Conservation (phyloP, 1,140 invertebrate species). For the Lethrus apterus region DNA sequence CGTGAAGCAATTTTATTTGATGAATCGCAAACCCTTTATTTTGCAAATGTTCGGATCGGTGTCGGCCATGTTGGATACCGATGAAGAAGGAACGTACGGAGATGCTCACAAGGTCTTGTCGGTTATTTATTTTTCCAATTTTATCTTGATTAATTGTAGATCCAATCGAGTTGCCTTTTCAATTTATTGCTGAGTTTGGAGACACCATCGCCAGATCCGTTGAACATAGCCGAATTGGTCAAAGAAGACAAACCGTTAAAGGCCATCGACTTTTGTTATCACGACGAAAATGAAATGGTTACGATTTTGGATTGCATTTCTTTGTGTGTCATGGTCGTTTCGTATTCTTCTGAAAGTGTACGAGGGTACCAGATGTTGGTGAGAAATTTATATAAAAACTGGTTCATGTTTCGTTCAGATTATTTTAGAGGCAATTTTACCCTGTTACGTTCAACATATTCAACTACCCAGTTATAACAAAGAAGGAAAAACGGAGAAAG, state of each 20-base stretch:
- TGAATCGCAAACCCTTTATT: slow-evolving; percentile 98
- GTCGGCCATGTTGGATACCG: slow-evolving; percentile 91
- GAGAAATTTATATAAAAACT: slow-evolving; percentile 39
- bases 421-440: slow-evolving; percentile 92
- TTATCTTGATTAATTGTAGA: slow-evolving; percentile 46
- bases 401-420: slow-evolving; percentile 60
- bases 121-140: slow-evolving; percentile 6
- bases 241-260: slow-evolving; percentile 93
- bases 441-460: slow-evolving; percentile 89
- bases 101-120: slow-evolving; percentile 79
- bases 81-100: slow-evolving; percentile 75
- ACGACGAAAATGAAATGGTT: slow-evolving; percentile 92
- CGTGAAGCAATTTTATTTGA: slow-evolving; percentile 96
- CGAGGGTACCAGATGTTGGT: slow-evolving; percentile 97
- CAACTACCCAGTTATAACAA: slow-evolving; percentile 80
- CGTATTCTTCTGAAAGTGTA: slow-evolving; percentile 92
- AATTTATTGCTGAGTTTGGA: slow-evolving; percentile 87
- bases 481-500: slow-evolving; percentile 84
- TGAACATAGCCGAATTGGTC: slow-evolving; percentile 92
- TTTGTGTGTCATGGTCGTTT: slow-evolving; percentile 94
- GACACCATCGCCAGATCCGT: slow-evolving; percentile 85
- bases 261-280: slow-evolving; percentile 95
- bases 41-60: slow-evolving; percentile 98
- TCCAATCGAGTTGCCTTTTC: slow-evolving; percentile 84
- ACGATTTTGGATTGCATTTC: slow-evolving; percentile 90